A percentile compares a stretch with the other conserved stretches of the same genome.
phyloP scores from a whole-genome alignment of 2,888 invertebrate genomes.

The Hirtodrosophila alboralis region DNA sequence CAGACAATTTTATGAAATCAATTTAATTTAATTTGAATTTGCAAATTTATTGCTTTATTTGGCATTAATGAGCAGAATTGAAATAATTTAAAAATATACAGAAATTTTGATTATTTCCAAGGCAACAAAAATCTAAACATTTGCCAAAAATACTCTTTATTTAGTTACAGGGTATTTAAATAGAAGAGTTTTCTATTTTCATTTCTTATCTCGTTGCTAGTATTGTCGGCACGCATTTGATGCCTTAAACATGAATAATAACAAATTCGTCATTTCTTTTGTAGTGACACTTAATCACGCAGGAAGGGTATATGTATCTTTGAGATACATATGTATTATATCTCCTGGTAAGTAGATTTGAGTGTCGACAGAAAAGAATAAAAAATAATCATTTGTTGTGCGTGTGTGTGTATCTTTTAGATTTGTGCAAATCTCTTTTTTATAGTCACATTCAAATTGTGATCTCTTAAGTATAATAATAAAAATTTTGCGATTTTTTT shows the following conservation, averaged over 20 bases:
- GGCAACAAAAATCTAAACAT: too few relatives aligned
- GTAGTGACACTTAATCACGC: neutral
- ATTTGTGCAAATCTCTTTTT: slow-evolving; percentile 74
- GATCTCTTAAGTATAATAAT: slow-evolving; percentile 33
- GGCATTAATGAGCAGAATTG: too few relatives aligned
- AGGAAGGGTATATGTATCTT: slow-evolving; percentile 7
- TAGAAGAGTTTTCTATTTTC: slow-evolving; percentile 1
- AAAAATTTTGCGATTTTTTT: slow-evolving; percentile 31
- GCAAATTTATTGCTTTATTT: too few relatives aligned
- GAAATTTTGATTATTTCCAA: too few relatives aligned
- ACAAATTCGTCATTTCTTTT: slow-evolving; percentile 34
- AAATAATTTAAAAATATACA: too few relatives aligned
- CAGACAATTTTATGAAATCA: too few relatives aligned
- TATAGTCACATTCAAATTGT: slow-evolving; percentile 64
- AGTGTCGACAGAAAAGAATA: slow-evolving; percentile 42
- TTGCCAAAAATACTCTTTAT: neutral
- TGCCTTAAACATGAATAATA: slow-evolving; percentile 14
- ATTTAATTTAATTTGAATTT: too few relatives aligned
- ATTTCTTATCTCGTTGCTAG: slow-evolving; percentile 1
- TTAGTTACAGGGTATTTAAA: slow-evolving; percentile 14
- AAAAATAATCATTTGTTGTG: slow-evolving; percentile 32
- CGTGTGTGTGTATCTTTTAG: slow-evolving; percentile 41
- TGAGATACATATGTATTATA: slow-evolving; percentile 14
- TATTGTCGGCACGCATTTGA: slow-evolving; percentile 39
- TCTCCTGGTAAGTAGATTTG: slow-evolving; percentile 34